Evolutionary conservation across 2,797 vertebrate species (phyloP).

Genomic region (Macroramphosus scolopax): DNA sequence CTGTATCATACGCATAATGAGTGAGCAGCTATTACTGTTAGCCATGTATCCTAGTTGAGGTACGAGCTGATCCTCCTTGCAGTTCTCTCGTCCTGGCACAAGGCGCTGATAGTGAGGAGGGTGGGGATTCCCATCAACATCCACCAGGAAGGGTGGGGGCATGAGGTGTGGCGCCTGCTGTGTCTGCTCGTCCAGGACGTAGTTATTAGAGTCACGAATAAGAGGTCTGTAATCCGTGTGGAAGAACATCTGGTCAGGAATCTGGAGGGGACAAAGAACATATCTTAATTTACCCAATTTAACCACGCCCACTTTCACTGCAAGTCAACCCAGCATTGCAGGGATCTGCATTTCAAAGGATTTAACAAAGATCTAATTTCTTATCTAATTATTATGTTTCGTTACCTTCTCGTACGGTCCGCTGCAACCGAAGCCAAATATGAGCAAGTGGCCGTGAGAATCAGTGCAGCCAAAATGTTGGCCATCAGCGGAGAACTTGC

Average conservation of each 20-base stretch:
- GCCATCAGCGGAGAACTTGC: slow-evolving; percentile 96
- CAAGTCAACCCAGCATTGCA: too few species aligned
- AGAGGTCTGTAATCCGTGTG: slow-evolving; percentile 97
- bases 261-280: slow-evolving; percentile 70
- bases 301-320: too few species aligned
- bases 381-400: too few species aligned
- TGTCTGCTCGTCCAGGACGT: slow-evolving; percentile 97
- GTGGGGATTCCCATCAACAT: slow-evolving; percentile 97
- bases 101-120: slow-evolving; percentile 89
- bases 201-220: slow-evolving; percentile 97
- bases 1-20: neutral
- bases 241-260: slow-evolving; percentile 99
- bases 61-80: slow-evolving; percentile 96
- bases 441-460: slow-evolving; percentile 94
- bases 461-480: slow-evolving; percentile 98
- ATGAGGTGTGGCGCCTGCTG: slow-evolving; percentile 99
- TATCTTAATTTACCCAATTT: neutral
- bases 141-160: slow-evolving; percentile 96
- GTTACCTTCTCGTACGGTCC: slow-evolving; percentile 91
- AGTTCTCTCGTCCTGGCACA: slow-evolving; percentile 94
- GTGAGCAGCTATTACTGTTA: slow-evolving; percentile 79
- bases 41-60: slow-evolving; percentile 95
- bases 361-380: too few species aligned
- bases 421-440: slow-evolving; percentile 97
- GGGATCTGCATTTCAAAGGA: too few species aligned